These are phyloP conservation scores for Capromys pilorides DNA, from an alignment of 2,797 vertebrate genomes.

Conservation along the genomic window DNA sequence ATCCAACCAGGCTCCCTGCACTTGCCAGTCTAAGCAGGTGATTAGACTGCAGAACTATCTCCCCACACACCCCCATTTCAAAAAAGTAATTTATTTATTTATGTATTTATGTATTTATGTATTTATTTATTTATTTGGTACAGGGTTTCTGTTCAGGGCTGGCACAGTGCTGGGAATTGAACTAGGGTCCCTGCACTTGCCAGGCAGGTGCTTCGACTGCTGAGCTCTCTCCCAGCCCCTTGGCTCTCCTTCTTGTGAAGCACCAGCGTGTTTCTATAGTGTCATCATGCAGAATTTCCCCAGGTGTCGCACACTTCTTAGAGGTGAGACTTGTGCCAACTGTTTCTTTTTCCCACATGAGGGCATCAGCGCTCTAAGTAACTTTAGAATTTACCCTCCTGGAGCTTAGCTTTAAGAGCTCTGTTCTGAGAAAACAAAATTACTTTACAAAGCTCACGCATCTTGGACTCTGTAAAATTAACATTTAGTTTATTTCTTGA, in stretches of 20 bases:
- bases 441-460: slow-evolving; percentile 48
- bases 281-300: neutral
- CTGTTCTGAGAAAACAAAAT: slow-evolving; percentile 53
- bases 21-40: too few relatives aligned
- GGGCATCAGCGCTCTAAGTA: slow-evolving; percentile 84
- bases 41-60: too few relatives aligned
- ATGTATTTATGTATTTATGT: too few relatives aligned
- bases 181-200: too few relatives aligned
- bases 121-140: too few relatives aligned
- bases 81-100: too few relatives aligned
- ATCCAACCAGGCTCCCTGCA: too few relatives aligned
- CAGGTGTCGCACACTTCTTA: neutral
- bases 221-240: too few relatives aligned
- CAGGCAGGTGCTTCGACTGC: too few relatives aligned
- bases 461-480: slow-evolving; percentile 62
- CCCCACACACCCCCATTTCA: too few relatives aligned
- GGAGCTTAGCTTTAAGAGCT: slow-evolving; percentile 58
- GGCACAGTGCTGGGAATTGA: too few relatives aligned
- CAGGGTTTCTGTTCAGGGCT: too few relatives aligned
- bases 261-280: neutral
- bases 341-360: slow-evolving; percentile 83
- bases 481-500: slow-evolving; percentile 33
- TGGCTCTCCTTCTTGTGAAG: neutral
- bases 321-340: slow-evolving; percentile 69
- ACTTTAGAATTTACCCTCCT: slow-evolving; percentile 33